phyloP scores from a whole-genome alignment of 1,140 invertebrate genomes.

The Dreissena rostriformis region DNA sequence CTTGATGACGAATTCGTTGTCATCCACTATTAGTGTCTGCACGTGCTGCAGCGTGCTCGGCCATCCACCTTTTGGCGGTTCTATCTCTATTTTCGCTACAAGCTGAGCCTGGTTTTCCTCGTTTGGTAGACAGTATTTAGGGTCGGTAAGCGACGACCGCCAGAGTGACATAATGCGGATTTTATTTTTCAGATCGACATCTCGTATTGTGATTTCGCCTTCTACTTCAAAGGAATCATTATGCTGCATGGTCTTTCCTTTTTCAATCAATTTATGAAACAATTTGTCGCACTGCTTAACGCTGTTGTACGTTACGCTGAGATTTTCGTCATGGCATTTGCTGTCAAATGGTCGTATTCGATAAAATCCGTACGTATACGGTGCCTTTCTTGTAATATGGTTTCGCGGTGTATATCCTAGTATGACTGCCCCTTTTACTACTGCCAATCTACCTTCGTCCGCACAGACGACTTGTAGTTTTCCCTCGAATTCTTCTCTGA shows the following conservation, averaged over 20 bases:
- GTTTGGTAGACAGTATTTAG: conserved; percentile 12
- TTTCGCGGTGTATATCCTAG: conserved; percentile 21
- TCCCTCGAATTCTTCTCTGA: background rate
- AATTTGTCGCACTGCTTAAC: background rate
- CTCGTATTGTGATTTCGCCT: background rate
- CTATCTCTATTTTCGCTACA: conserved; percentile 16
- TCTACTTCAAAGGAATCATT: background rate
- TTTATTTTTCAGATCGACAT: background rate
- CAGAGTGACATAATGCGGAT: background rate
- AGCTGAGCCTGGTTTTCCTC: background rate
- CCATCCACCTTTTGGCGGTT: conserved; percentile 20
- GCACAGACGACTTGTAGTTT: background rate
- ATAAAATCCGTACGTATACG: conserved; percentile 32
- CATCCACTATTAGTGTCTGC: background rate
- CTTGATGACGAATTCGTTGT: background rate
- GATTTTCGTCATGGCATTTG: background rate
- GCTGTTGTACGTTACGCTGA: background rate
- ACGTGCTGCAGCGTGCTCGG: background rate
- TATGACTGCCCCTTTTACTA: conserved; percentile 39
- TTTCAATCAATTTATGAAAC: conserved; percentile 29
- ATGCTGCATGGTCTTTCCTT: conserved; percentile 15
- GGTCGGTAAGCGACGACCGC: conserved; percentile 3
- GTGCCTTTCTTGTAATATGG: background rate
- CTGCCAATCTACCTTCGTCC: conserved; percentile 17
- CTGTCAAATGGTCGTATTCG: background rate